phyloP scores from a whole-genome alignment of 1,140 invertebrate genomes.

The Zaprionus africanus region DNA sequence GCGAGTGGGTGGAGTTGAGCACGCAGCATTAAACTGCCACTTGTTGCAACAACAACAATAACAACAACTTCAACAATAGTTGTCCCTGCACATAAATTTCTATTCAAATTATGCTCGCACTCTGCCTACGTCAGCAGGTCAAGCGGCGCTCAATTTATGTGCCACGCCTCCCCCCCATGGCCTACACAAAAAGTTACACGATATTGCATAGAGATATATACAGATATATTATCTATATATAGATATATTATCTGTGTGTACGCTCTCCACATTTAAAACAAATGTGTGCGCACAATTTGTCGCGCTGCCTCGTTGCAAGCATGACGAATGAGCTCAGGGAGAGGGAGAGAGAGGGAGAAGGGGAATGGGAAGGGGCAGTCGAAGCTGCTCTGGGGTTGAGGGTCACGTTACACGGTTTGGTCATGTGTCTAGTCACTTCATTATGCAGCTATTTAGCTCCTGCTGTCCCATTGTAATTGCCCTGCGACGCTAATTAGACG shows the following conservation, averaged over 20 bases:
- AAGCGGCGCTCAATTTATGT: slow-evolving; percentile 64
- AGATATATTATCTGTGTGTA: not conserved
- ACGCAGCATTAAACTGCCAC: slow-evolving; percentile 52
- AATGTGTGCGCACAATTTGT: slow-evolving; percentile 62
- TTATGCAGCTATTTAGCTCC: slow-evolving; percentile 61
- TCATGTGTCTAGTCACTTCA: slow-evolving; percentile 52
- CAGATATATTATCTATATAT: not conserved
- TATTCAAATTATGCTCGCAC: slow-evolving; percentile 74
- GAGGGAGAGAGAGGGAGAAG: not conserved
- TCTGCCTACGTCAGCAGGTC: slow-evolving; percentile 55
- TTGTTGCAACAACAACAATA: slow-evolving; percentile 69
- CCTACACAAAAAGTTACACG: slow-evolving; percentile 66
- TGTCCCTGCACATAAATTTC: slow-evolving; percentile 70
- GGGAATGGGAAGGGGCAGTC: not conserved
- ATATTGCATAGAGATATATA: slow-evolving; percentile 14
- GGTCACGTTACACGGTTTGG: slow-evolving; percentile 16
- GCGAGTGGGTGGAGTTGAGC: slow-evolving; percentile 3
- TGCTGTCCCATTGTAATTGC: slow-evolving; percentile 54
- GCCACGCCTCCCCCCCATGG: slow-evolving; percentile 34
- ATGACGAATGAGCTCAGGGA: slow-evolving; percentile 25
- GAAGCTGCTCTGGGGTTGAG: slow-evolving; percentile 9
- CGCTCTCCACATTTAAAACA: slow-evolving; percentile 28
- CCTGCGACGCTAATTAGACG: slow-evolving; percentile 68
- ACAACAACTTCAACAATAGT: slow-evolving; percentile 18
- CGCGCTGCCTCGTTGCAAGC: slow-evolving; percentile 28